Evolutionary conservation across 2,113 vertebrate species (phyloP), one percentile per base, ranked within the genome.

Genomic region (Arothron firmamentum): DNA sequence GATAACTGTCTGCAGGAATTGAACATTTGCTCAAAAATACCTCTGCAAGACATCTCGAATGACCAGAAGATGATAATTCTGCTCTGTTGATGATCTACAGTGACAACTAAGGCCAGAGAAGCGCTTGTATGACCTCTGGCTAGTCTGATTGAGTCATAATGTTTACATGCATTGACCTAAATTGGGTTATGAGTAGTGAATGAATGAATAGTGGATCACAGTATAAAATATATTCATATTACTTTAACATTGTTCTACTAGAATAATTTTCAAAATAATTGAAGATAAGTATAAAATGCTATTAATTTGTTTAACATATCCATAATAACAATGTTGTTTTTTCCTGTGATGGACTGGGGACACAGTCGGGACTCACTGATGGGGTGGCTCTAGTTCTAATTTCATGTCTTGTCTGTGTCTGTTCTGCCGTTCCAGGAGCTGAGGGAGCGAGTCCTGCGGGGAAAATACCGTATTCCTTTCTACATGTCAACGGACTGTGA

Each of bases 401-500:
- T 43, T 50, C 49, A 34, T 68, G 10, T 65, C 20, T n/a, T 47
- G 6, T 65, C 2, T 64, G 14, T 66, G 17, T 16, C 50, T 28
- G 74, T 11, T 64, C 17, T 81, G 49, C 34, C 3, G 34, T 38
- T 38, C 11, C 65, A 98, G 96, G 96, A 99, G 78, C 89, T 99
- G 59, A 92, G 96, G 77, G 96, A 99, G 74, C 89, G 96, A 56
- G 96, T 99, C 41, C 86, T 99, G 51, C 85, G 95, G 17, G 96
- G 96, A 48, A 98, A 99, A 81, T 99, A 99, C 74, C 95, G 96
- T n/a, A 97, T 99, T 79, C 96, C 96, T 0, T 98, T 98, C 91
- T 98, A 98, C 67, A 98, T 98, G 96, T 98, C 96, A 80, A 98
- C 95, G 56, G 96, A 98, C 94, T 98, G 96, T 90, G 96, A 98